Evolutionary conservation across 2,888 invertebrate species (phyloP), one percentile per base, ranked within the genome.

Genomic region (Dione vanillae): DNA sequence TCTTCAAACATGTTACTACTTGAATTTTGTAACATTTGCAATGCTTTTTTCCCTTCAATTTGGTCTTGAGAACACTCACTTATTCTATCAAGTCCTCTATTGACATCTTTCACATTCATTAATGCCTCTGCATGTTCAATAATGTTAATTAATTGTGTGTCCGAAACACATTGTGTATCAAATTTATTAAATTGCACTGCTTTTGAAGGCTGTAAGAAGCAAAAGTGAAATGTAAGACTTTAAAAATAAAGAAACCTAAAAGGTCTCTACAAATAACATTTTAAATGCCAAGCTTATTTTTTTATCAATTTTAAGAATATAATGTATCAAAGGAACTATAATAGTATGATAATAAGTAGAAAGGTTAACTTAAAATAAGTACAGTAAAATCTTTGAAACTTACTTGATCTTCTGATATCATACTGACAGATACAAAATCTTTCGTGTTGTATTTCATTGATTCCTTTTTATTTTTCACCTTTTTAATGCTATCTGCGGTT

Each of bases 71-170:
- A n/a, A n/a, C n/a, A n/a, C n/a, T n/a, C n/a, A n/a, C n/a, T n/a
- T n/a, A n/a, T n/a, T n/a, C n/a, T n/a, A n/a, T n/a, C n/a, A n/a
- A n/a, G n/a, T n/a, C n/a, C n/a, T n/a, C n/a, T n/a, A n/a, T n/a
- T n/a, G n/a, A n/a, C n/a, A 71, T 74, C 77, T 37, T 84, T 75
- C 3, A 66, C 69, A 41, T 83, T 75, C 49, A 81, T 71, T 56
- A 74, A 40, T 1, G 85, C 83, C 78, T 91, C 92, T 1, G 84
- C 88, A 74, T 86, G 81, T 72, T 90, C 85, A 40, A 89, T 84
- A 3, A 92, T 72, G 65, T 86, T 76, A 20, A 92, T 83, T 0
- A 93, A 77, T 76, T 94, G 89, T 2, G 91, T 92, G 54, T 92
- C 87, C 0, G 87, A 82, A 0, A 86, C 82, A 75, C 83, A 89